Base-by-base conservation (phyloP, 1,140 invertebrate species). In the Ridgeia piscesae region DNA sequence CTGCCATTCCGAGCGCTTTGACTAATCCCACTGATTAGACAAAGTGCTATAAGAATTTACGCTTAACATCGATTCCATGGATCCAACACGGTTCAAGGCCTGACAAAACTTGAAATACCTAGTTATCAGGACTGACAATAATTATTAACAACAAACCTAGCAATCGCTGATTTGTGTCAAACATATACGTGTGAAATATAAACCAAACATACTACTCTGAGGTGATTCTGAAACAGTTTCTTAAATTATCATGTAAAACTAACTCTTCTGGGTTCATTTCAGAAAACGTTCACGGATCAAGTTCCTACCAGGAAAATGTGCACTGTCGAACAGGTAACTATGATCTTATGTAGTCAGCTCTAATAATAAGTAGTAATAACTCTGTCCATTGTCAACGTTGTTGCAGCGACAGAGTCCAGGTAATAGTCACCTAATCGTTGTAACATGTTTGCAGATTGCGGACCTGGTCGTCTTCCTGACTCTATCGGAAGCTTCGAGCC, bases 401-500 rank as follows among this genome's bases (percentile, higher is more conserved):
- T 42, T 11, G 42, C 11, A 42, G 42, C 42, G 42, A 42, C 4
- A 4, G 42, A 11, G 42, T 4, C 42, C 11, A 42, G 11, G 42
- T 4, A 42, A 42, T 11, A 42, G 42, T 42, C 42, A 42, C 11
- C 11, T 42, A 42, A 42, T 11, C 42, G 4, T 42, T 42, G 42
- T 42, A 42, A 42, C 42, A 77, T 77, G 0, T 77, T 77, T 77
- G 58, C 31, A 90, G 89, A 42, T 90, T 35, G 89, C 31, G 11
- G 89, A 90, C 89, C 35, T 90, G 89, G 89, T 90, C 89, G 34
- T 35, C 34, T 90, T 90, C n/a, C 11, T 90, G 34, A 35, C 34
- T 90, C n/a, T 90, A 17, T 90, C 89, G 17, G 89, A 35, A 35
- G 89, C 89, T 42, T 35, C 34, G 17, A n/a, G 35, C 89, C 17